Evolutionary conservation across 2,797 vertebrate species (phyloP), one percentile per base, ranked within the genome.

Genomic region (Poeciliopsis paucimaculata): DNA sequence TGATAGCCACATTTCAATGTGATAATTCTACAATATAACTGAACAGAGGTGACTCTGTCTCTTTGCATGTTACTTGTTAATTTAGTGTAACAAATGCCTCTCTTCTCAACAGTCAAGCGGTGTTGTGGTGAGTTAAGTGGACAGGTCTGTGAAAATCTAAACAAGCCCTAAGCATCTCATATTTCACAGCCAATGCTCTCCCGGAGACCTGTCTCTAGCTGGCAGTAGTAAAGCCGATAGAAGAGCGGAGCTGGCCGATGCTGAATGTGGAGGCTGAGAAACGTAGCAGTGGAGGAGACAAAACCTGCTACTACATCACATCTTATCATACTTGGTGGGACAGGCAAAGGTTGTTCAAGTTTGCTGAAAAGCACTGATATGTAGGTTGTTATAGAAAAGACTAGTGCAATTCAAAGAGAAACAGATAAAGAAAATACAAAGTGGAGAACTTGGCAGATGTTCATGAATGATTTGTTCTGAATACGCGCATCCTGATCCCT

Each of bases 101-200:
- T 83, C 82, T 79, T 86, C 70, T 83, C 82, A 86, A 82, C 81
- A 80, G 79, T 83, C 77, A 84, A 76, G 74, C 41, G 74, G 84
- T 86, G 89, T 93, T 91, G 91, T 82, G 47, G 83, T n/a, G 82
- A 84, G 90, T 90, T 91, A 92, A 93, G 88, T 91, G 87, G 88
- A 85, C 88, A 88, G 86, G 85, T 90, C 87, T 90, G 87, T 51
- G 81, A 92, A 91, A 91, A 87, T 90, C 85, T 90, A 91, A 93
- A 94, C 92, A 93, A 87, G 86, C 84, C 86, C 77, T 62, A 57
- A 86, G 87, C 88, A 81, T 85, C 89, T 94, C 86, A 6, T 88
- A 88, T 93, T 93, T 94, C 92, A 93, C 76, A 83, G 82, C 86
- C 80, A 79, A 82, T 80, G 81, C 77, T 84, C 89, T 91, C 78